These are phyloP conservation scores for Cetoscarus ocellatus DNA, from an alignment of 2,797 vertebrate species.

Conservation along the genomic window DNA sequence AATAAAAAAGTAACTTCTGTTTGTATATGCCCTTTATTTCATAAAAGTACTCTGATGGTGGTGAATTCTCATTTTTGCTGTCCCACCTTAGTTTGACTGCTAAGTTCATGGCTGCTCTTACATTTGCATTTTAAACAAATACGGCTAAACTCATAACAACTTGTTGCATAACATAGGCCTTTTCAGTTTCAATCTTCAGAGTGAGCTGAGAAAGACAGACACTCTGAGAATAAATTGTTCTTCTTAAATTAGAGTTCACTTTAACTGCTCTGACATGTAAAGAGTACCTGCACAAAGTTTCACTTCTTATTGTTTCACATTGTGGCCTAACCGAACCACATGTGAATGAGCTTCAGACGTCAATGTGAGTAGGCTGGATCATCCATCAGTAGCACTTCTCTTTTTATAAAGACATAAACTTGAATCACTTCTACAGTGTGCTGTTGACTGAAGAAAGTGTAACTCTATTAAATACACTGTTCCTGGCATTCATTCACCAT, in stretches of 20 bases:
- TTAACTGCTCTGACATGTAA: conserved; percentile 8
- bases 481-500: no score
- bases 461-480: no score
- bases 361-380: conserved; percentile 9
- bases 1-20: no score
- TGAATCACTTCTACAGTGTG: not conserved
- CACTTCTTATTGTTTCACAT: conserved; percentile 33
- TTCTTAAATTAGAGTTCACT: conserved; percentile 3
- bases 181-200: not conserved
- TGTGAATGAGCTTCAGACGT: conserved; percentile 23
- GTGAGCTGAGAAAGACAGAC: not conserved
- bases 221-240: not conserved
- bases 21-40: no score
- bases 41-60: no score
- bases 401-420: not conserved
- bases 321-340: conserved; percentile 13
- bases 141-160: no score
- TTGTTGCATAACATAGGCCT: no score
- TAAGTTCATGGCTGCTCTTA: no score
- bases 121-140: no score
- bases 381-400: not conserved
- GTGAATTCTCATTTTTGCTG: no score
- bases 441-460: no score
- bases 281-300: conserved; percentile 15
- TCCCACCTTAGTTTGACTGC: no score